Conservation (phyloP, 2,797 vertebrate species). For the Mus caroli region DNA sequence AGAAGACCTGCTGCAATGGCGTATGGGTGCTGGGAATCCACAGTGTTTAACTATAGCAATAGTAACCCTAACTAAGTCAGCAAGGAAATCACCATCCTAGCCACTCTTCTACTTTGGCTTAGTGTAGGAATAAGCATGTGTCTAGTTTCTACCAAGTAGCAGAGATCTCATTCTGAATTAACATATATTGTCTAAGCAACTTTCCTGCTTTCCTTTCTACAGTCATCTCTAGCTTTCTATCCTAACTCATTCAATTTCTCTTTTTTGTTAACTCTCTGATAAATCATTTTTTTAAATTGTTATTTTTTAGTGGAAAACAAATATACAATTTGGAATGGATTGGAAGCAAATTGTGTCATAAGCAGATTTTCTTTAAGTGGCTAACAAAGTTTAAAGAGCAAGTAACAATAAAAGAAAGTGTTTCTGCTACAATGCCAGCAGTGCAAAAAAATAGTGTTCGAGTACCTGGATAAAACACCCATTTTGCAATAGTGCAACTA, state of each 20-base stretch:
- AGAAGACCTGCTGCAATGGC: too few species aligned
- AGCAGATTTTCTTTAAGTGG: conserved; percentile 93
- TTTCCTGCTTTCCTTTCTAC: background rate
- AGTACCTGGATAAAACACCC: conserved; percentile 99
- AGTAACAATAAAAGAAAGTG: conserved; percentile 96
- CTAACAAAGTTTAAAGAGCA: conserved; percentile 99
- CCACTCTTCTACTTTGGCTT: background rate
- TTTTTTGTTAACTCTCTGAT: background rate
- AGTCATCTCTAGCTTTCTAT: background rate
- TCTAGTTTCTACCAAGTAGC: background rate
- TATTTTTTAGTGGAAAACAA: conserved; percentile 99
- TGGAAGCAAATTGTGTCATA: conserved; percentile 99
- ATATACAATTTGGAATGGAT: conserved; percentile 99
- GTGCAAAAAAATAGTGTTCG: conserved; percentile 97
- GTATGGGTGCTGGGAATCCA: too few species aligned
- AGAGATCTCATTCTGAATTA: background rate
- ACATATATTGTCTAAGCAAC: background rate
- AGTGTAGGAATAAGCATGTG: background rate
- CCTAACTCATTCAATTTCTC: background rate
- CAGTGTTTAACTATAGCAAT: background rate
- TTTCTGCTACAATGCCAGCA: conserved; percentile 98
- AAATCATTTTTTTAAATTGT: conserved; percentile 87
- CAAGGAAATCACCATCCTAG: background rate
- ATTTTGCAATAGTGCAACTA: conserved; percentile 99
- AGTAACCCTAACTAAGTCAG: background rate